These are phyloP conservation scores for Nycticryphes semicollaris DNA, from an alignment of 2,113 vertebrate species.

Conservation along the genomic window DNA sequence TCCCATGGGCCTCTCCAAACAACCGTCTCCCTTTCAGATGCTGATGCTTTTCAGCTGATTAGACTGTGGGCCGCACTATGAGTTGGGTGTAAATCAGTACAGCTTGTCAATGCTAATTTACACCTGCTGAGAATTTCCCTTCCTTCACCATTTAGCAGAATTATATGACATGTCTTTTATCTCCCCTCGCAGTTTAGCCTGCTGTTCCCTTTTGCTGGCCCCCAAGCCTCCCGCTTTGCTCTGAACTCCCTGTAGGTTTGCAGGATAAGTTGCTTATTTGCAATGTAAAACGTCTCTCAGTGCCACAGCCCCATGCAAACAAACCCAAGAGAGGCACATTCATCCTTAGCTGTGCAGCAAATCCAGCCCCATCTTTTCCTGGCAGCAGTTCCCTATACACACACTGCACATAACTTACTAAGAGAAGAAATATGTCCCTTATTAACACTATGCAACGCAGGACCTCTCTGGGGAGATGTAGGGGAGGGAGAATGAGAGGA, in stretches of 20 bases:
- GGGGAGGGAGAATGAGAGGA: neutral
- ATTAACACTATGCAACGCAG: neutral
- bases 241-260: constrained; percentile 17
- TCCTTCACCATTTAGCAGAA: constrained; percentile 39
- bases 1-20: neutral
- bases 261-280: constrained; percentile 52
- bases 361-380: neutral
- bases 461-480: neutral
- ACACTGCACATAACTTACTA: neutral
- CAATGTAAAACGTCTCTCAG: constrained; percentile 44
- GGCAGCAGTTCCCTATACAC: neutral
- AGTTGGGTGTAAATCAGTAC: neutral
- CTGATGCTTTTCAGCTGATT: constrained; percentile 28
- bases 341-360: neutral
- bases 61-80: neutral
- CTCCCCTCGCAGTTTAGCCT: constrained; percentile 3
- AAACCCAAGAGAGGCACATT: neutral
- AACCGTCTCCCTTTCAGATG: neutral
- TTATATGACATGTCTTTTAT: constrained; percentile 40
- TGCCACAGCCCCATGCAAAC: neutral
- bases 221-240: neutral
- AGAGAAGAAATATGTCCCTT: neutral
- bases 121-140: constrained; percentile 11
- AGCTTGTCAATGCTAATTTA: constrained; percentile 39
- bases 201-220: neutral